Evolutionary conservation across 2,797 vertebrate species (phyloP).

Genomic region (Chelidonichthys spinosus): DNA sequence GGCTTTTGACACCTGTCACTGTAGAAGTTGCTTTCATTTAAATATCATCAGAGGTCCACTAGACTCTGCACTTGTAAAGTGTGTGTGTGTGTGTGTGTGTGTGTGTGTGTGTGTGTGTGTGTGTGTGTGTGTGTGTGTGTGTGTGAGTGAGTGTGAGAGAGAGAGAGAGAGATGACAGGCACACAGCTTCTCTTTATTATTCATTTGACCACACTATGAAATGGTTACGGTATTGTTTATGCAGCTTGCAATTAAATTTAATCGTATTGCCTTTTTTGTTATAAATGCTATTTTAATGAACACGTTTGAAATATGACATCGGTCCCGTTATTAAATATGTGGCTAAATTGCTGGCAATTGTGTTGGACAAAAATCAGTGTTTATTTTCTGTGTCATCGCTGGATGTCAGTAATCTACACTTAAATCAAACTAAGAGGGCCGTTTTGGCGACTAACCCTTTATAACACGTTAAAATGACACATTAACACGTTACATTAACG

Average conservation of each 20-base stretch:
- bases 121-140: conserved; percentile 4
- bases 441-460: conserved; percentile 6
- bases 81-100: conserved; percentile 3
- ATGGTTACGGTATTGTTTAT: conserved; percentile 22
- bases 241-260: conserved; percentile 43
- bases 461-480: background rate
- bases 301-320: conserved; percentile 10
- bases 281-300: background rate
- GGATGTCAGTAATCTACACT: background rate
- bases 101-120: background rate
- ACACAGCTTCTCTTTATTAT: conserved; percentile 39
- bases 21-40: conserved; percentile 55
- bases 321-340: conserved; percentile 11
- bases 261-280: conserved; percentile 39
- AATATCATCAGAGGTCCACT: conserved; percentile 43
- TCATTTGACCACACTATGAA: conserved; percentile 19
- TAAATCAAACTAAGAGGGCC: background rate
- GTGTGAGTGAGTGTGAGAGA: too few species aligned
- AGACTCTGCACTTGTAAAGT: conserved; percentile 45
- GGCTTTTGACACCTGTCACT: conserved; percentile 61
- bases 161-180: conserved; percentile 21
- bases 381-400: background rate
- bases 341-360: background rate
- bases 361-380: background rate
- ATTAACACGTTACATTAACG: background rate